Evolutionary conservation across 2,888 invertebrate species (phyloP), one percentile per base, ranked within the genome.

Genomic region (Spodoptera littoralis): DNA sequence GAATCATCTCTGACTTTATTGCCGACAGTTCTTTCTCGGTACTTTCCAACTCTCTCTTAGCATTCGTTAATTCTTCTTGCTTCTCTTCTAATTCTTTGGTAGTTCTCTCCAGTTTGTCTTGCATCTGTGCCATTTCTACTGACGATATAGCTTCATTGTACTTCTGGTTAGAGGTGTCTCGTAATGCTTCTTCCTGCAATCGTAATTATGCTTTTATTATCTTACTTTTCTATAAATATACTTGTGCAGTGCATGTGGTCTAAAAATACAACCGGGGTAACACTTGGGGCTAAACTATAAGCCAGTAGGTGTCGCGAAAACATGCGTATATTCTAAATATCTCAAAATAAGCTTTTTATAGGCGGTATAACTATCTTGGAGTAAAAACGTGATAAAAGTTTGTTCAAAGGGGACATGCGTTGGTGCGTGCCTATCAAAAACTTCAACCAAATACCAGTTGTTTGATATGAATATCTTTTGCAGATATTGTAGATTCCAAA

Each of bases 391-490:
- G 9, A 13, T 11, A 45, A 44, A 49, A 45, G 41, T 45, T 43
- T 18, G 36, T 18, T 45, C 36, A 55, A 53, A 36, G 60, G 73
- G 62, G 55, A 36, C 82, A 79, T 82, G 85, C 83, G 67, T 73
- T 74, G 77, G 73, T 51, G 54, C 59, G 61, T 62, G 69, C 48
- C 69, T 63, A 65, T 65, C 81, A 58, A 68, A 55, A 36, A 44
- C 13, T 56, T 56, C 41, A 59, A 55, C 61, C 18, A 79, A 81
- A 78, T 95, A 96, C 96, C 95, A 96, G 90, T 90, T 96, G 95
- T 80, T 96, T 95, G 74, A 96, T 95, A 85, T 95, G 94, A 81
- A 92, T 92, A 77, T 95, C 95, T 93, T 96, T 96, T 44, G 95
- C 94, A 61, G 95, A 92, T 84, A 96, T 91, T 62, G 93, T 95